Evolutionary conservation across 2,797 vertebrate genomes (phyloP).

Genomic region (Perodicticus potto): DNA sequence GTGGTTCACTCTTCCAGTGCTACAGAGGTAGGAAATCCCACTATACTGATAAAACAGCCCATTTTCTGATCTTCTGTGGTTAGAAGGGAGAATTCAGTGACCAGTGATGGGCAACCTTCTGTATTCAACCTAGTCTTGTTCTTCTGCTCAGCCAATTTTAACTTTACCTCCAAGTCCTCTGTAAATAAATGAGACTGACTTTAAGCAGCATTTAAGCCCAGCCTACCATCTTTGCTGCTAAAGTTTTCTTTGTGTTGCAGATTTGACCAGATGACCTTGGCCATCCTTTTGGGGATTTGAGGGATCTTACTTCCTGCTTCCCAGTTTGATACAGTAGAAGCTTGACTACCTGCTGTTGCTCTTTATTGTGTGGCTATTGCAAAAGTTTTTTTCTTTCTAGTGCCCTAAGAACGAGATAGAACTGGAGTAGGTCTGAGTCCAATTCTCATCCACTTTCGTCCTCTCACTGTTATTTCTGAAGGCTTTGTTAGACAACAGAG

Average conservation of each 20-base stretch:
- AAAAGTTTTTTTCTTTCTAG: neutral
- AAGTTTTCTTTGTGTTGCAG: neutral
- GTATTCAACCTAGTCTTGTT: neutral
- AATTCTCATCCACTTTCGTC: neutral
- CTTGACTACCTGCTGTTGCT: neutral
- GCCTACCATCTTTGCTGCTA: neutral
- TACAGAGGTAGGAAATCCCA: constrained; percentile 73
- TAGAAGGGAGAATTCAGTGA: constrained; percentile 41
- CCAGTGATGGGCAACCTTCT: neutral
- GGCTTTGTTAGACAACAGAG: constrained; percentile 12
- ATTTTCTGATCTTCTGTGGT: constrained; percentile 45
- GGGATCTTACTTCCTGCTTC: neutral
- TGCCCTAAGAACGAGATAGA: neutral
- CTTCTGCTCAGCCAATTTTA: neutral
- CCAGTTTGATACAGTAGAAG: neutral
- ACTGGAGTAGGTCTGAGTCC: neutral
- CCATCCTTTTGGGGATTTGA: neutral
- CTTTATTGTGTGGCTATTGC: neutral
- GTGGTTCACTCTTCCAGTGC: constrained; percentile 49
- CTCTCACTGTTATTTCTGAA: constrained; percentile 15
- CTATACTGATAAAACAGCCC: neutral
- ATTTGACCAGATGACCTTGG: neutral
- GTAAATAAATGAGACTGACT: neutral
- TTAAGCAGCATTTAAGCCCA: neutral
- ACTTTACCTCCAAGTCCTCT: neutral